Evolutionary conservation across 2,888 invertebrate species (phyloP).

Genomic region (Nephrotoma appendiculata): DNA sequence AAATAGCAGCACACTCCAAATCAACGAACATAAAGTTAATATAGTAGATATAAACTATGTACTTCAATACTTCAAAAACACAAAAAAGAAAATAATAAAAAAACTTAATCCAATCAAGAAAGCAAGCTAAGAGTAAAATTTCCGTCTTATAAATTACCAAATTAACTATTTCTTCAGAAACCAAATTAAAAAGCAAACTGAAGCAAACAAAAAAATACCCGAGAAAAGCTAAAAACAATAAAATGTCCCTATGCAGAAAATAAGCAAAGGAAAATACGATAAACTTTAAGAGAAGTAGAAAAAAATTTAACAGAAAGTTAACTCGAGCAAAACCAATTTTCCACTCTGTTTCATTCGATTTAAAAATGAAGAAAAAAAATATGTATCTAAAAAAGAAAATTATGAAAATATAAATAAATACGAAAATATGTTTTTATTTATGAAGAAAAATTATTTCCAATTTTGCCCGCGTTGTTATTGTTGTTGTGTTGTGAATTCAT

Average conservation of each 20-base stretch:
- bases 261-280: not conserved
- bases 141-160: not conserved
- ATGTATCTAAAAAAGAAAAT: not conserved
- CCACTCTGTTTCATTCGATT: constrained; percentile 4
- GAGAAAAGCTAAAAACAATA: not conserved
- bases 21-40: not conserved
- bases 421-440: not conserved
- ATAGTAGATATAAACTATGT: not conserved
- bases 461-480: not conserved
- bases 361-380: not conserved
- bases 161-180: not conserved
- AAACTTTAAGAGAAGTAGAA: not conserved
- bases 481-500: not conserved
- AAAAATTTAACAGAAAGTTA: not conserved
- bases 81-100: not conserved
- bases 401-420: not conserved
- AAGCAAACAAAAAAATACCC: not conserved
- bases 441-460: not conserved
- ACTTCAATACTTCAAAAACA: not conserved
- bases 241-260: not conserved
- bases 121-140: not conserved
- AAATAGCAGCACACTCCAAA: not conserved
- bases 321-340: constrained; percentile 4
- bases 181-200: not conserved
- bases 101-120: not conserved